Conservation (phyloP, 2,113 vertebrate genomes). For the Neofelis nebulosa region DNA sequence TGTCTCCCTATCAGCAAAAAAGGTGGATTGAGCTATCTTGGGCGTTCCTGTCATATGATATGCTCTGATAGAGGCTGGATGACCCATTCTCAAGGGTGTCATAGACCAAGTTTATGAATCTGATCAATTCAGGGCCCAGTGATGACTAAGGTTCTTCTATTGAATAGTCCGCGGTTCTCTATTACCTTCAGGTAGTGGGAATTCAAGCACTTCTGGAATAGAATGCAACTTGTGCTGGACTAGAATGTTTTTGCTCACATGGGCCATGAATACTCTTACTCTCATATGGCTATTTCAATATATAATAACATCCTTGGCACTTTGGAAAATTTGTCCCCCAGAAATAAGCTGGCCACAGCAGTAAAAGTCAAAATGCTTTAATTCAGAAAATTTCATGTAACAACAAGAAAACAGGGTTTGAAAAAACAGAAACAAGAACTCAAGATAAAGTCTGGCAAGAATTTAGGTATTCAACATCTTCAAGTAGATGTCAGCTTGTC, state of each 20-base stretch:
- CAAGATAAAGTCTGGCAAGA: not conserved
- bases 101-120: constrained; percentile 1
- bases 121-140: not conserved
- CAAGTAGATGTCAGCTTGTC: not conserved
- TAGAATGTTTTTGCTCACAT: not conserved
- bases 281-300: constrained; percentile 15
- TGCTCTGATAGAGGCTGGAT: not conserved
- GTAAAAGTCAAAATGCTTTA: constrained; percentile 50
- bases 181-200: not conserved
- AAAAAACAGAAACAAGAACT: constrained; percentile 17
- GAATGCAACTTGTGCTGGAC: not conserved
- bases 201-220: not conserved
- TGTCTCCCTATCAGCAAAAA: not conserved
- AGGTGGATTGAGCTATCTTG: not conserved
- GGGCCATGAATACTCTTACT: not conserved
- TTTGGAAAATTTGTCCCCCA: constrained; percentile 24
- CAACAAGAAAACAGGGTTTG: not conserved
- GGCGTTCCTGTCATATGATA: not conserved
- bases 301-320: not conserved
- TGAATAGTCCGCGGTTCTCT: not conserved
- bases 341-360: constrained; percentile 50
- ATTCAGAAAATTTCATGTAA: constrained; percentile 33
- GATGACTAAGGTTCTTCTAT: not conserved
- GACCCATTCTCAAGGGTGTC: not conserved
- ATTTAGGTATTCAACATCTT: not conserved